Percentiles rank a stretch among this genome's conserved stretches.
Evolutionary conservation across 2,797 vertebrate genomes (phyloP).

Genomic region (Channallabes apus): DNA sequence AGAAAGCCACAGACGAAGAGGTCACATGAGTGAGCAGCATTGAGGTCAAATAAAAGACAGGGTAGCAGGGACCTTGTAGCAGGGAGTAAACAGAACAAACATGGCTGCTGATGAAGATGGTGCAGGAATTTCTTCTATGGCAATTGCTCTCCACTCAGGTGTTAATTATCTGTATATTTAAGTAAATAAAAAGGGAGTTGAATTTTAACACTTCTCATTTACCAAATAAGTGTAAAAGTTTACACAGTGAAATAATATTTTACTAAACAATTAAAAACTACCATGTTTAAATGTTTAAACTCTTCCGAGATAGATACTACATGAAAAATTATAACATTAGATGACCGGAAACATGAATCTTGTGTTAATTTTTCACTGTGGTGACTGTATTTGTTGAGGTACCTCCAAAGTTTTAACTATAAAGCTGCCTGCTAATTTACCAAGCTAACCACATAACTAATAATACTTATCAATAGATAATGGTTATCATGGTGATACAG

Average conservation of each 20-base stretch:
- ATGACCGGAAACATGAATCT: background rate
- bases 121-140: background rate
- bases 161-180: background rate
- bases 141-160: background rate
- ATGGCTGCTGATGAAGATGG: background rate
- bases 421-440: background rate
- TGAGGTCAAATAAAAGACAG: slow-evolving; percentile 43
- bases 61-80: background rate
- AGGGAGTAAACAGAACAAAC: background rate
- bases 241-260: background rate
- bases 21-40: background rate
- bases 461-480: background rate
- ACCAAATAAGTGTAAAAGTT: background rate
- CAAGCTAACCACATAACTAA: background rate
- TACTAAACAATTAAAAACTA: background rate
- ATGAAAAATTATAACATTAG: background rate
- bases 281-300: background rate
- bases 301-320: background rate
- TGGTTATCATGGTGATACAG: background rate
- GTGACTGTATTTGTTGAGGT: background rate
- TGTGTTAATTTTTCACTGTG: background rate
- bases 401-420: background rate
- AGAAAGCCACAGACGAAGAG: slow-evolving; percentile 3
- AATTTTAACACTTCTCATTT: background rate
- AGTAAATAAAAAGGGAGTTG: background rate